Conservation (phyloP, 2,888 invertebrate genomes). For the Pollenia labialis region DNA sequence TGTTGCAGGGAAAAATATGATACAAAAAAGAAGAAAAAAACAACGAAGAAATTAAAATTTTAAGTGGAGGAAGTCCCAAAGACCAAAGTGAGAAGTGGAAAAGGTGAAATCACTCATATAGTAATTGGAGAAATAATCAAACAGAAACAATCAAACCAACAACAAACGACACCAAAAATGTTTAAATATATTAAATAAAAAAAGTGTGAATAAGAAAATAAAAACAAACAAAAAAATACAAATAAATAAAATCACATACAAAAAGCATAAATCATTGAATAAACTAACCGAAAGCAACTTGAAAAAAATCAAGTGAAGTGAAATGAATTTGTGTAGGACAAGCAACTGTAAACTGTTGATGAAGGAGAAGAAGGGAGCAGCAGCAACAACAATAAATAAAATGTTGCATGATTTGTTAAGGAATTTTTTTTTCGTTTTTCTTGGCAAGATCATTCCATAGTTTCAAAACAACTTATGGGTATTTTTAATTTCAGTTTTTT, state of each 20-base stretch:
- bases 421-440: constrained; percentile 20
- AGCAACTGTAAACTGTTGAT: constrained; percentile 11
- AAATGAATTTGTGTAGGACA: constrained; percentile 34
- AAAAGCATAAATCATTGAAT: constrained; percentile 47
- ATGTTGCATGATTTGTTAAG: constrained; percentile 49
- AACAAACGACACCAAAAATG: constrained; percentile 28
- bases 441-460: constrained; percentile 29
- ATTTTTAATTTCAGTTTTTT: not conserved
- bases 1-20: constrained; percentile 34
- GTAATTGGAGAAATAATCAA: constrained; percentile 8
- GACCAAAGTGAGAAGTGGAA: not conserved
- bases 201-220: not conserved
- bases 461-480: constrained; percentile 19
- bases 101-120: constrained; percentile 32
- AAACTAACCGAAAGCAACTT: constrained; percentile 24
- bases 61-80: constrained; percentile 25
- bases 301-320: constrained; percentile 18
- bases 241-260: constrained; percentile 52
- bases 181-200: constrained; percentile 26
- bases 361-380: constrained; percentile 3
- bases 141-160: constrained; percentile 5
- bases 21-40: constrained; percentile 2
- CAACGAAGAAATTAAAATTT: not conserved
- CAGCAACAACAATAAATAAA: constrained; percentile 9
- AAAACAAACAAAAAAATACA: not conserved